phyloP scores from a whole-genome alignment of 30 jellyfish, hydroid and myxozoan species.

The Pelagia noctiluca region DNA sequence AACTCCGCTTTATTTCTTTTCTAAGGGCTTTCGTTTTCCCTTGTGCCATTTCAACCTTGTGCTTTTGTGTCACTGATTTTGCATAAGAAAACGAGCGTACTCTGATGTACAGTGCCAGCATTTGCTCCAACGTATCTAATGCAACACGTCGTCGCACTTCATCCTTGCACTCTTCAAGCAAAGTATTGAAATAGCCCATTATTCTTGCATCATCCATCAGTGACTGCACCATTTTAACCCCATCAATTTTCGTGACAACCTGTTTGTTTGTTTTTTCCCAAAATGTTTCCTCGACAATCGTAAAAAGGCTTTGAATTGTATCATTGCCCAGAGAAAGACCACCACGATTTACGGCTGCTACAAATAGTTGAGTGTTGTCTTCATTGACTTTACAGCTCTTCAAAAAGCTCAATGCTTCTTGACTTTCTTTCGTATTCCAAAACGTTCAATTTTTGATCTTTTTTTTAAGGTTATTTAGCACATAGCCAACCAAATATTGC shows the following conservation, averaged over 20 bases:
- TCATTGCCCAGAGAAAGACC: slow-evolving; percentile 2
- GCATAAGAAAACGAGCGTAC: slow-evolving; percentile 35
- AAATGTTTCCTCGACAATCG: not conserved
- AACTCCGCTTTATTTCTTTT: slow-evolving; percentile 18
- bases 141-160: slow-evolving; percentile 10
- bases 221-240: slow-evolving; percentile 1
- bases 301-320: not conserved
- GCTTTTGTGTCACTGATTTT: slow-evolving; percentile 18
- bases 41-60: slow-evolving; percentile 11
- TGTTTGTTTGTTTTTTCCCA: slow-evolving; percentile 16
- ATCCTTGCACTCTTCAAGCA: slow-evolving; percentile 19
- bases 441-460: too few relatives aligned
- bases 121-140: slow-evolving; percentile 17
- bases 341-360: slow-evolving; percentile 18
- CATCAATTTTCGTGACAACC: too few relatives aligned
- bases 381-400: not conserved
- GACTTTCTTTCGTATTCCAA: too few relatives aligned
- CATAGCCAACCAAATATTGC: not conserved
- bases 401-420: too few relatives aligned
- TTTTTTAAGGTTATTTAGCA: not conserved
- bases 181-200: not conserved
- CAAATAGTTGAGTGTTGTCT: slow-evolving; percentile 4
- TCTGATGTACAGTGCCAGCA: slow-evolving; percentile 19
- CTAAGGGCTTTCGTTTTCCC: slow-evolving; percentile 22
- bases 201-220: slow-evolving; percentile 6